Evolutionary conservation across 2,888 invertebrate genomes (phyloP).

Genomic region (Archaeoteleia sp.): DNA sequence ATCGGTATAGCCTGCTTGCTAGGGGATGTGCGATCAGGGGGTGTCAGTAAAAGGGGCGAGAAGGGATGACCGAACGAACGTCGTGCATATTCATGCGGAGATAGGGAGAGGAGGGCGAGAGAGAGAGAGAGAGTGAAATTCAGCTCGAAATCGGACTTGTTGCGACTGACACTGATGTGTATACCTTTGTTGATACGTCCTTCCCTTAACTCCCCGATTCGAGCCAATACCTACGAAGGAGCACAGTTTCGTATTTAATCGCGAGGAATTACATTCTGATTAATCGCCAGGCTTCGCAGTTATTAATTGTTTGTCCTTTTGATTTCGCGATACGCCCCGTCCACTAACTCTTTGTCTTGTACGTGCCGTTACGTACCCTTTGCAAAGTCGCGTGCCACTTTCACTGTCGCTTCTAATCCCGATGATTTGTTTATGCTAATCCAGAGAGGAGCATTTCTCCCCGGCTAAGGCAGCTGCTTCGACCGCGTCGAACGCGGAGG

Average conservation of each 20-base stretch:
- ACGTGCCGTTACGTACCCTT: conserved; percentile 35
- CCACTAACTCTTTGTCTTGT: conserved; percentile 45
- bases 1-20: conserved; percentile 42
- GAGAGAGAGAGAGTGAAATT: conserved; percentile 49
- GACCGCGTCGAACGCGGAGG: conserved; percentile 5
- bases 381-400: conserved; percentile 24
- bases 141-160: conserved; percentile 73
- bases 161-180: conserved; percentile 75
- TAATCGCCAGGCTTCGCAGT: conserved; percentile 67
- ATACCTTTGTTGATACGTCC: conserved; percentile 72
- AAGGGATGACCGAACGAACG: conserved; percentile 62
- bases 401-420: conserved; percentile 67
- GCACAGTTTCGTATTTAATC: conserved; percentile 66
- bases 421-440: conserved; percentile 74
- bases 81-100: conserved; percentile 63
- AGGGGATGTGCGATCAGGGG: conserved; percentile 45
- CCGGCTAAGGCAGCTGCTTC: too few relatives aligned
- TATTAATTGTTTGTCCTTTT: conserved; percentile 74
- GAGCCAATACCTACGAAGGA: too few relatives aligned
- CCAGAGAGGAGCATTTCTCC: conserved; percentile 56
- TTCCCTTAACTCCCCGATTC: too few relatives aligned
- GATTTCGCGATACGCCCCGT: conserved; percentile 65
- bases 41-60: conserved; percentile 53
- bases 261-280: conserved; percentile 71
- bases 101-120: conserved; percentile 35